phyloP scores from a whole-genome alignment of 2,888 invertebrate species.

The Heterodera filipjevi region DNA sequence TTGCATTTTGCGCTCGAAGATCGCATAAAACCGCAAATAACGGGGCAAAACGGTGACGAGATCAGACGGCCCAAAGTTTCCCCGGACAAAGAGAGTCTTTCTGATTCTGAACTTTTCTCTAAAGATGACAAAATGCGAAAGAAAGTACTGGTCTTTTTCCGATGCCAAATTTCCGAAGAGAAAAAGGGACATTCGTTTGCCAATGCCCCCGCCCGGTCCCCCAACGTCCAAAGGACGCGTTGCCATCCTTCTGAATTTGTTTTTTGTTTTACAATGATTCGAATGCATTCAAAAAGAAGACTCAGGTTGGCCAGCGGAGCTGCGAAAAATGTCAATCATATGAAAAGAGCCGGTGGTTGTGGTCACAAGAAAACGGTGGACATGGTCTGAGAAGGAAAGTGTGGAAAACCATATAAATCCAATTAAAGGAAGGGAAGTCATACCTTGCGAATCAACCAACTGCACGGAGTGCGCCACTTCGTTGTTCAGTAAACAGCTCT shows the following conservation, averaged over 20 bases:
- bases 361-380: slow-evolving; percentile 44
- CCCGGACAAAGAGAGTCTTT: slow-evolving; percentile 36
- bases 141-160: slow-evolving; percentile 30
- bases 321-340: slow-evolving; percentile 44
- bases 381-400: slow-evolving; percentile 40
- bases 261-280: not conserved
- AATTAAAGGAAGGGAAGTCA: not conserved
- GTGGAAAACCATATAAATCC: not conserved
- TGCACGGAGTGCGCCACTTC: slow-evolving; percentile 47
- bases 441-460: slow-evolving; percentile 39
- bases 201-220: slow-evolving; percentile 32
- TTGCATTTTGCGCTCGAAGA: slow-evolving; percentile 17
- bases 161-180: slow-evolving; percentile 40
- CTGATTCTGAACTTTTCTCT: slow-evolving; percentile 26
- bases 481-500: slow-evolving; percentile 38
- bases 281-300: not conserved
- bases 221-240: slow-evolving; percentile 20
- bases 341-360: slow-evolving; percentile 47
- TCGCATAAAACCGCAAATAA: slow-evolving; percentile 37
- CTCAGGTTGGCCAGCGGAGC: slow-evolving; percentile 30
- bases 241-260: slow-evolving; percentile 7
- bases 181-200: slow-evolving; percentile 43
- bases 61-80: slow-evolving; percentile 32
- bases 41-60: slow-evolving; percentile 31
- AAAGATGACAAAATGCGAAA: not conserved